These are phyloP conservation scores for Pseudopodoces humilis DNA, from an alignment of 2,113 vertebrate species.

Conservation along the genomic window DNA sequence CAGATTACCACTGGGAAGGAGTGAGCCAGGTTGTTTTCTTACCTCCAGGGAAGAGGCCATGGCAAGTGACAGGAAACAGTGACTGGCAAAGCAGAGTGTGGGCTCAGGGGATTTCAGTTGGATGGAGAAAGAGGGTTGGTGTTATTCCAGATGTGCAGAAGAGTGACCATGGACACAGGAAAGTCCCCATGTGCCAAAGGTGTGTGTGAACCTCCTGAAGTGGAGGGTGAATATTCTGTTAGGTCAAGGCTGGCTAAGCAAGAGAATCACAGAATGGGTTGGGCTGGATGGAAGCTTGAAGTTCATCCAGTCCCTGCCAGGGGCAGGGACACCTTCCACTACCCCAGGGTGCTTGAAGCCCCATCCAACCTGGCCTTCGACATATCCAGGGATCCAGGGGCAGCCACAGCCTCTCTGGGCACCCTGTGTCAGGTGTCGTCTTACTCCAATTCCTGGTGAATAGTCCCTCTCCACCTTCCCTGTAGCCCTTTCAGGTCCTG, in stretches of 20 bases:
- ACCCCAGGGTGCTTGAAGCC: neutral
- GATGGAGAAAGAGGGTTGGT: neutral
- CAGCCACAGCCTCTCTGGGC: neutral
- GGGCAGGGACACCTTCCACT: neutral
- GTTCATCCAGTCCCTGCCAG: neutral
- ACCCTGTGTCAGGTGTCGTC: neutral
- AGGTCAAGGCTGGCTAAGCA: neutral
- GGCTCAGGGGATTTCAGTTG: neutral
- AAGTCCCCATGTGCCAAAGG: neutral
- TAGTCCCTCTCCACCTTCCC: neutral
- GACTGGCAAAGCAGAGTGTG: neutral
- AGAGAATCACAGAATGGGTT: neutral
- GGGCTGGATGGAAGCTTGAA: neutral
- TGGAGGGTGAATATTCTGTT: neutral
- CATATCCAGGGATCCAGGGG: neutral
- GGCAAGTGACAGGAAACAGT: neutral
- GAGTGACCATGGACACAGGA: neutral
- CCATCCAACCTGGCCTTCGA: fast-evolving
- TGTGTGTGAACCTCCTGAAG: neutral
- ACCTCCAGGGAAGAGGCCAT: constrained; percentile 12
- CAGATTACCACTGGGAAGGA: constrained; percentile 1
- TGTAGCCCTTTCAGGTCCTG: neutral
- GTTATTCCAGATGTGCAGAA: constrained; percentile 17
- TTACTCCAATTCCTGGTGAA: neutral
- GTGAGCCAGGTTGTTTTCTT: constrained; percentile 29